These are phyloP conservation scores for Pipistrellus kuhlii DNA, from an alignment of 2,797 vertebrate genomes.

Conservation along the genomic window DNA sequence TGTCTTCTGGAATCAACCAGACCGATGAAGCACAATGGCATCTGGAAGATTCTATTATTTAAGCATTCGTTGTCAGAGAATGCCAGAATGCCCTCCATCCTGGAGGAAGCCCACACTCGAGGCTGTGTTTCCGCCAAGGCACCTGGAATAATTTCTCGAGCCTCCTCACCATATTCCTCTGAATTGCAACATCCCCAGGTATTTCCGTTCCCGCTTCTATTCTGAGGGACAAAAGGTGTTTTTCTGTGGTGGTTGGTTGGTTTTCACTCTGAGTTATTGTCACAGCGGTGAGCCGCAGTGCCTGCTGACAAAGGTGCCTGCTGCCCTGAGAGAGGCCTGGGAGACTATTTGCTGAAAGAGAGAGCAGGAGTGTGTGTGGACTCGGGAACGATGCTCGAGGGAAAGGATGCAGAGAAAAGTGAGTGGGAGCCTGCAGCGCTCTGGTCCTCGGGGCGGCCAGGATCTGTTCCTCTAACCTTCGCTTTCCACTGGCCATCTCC, in stretches of 20 bases:
- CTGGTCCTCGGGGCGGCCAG: background rate
- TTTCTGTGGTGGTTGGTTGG: conserved; percentile 44
- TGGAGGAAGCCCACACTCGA: conserved; percentile 48
- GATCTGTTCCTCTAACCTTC: conserved; percentile 10
- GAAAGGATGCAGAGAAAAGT: conserved; percentile 59
- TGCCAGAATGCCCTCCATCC: background rate
- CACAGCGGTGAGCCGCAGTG: conserved; percentile 65
- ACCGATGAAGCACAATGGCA: background rate
- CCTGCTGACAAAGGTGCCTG: conserved; percentile 68
- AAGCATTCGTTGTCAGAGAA: background rate
- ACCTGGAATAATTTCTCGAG: background rate
- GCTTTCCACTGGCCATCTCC: conserved; percentile 39
- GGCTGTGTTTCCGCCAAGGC: background rate
- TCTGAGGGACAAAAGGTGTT: conserved; percentile 55
- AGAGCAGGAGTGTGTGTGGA: background rate
- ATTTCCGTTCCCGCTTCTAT: conserved; percentile 64
- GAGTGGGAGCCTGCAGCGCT: conserved; percentile 39
- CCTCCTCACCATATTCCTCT: conserved; percentile 59
- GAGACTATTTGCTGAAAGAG: conserved; percentile 62
- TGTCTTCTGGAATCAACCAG: conserved; percentile 38
- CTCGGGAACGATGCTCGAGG: conserved; percentile 52
- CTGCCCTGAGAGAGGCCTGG: conserved; percentile 65
- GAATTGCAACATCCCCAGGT: conserved; percentile 50
- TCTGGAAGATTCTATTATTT: background rate
- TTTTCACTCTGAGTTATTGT: conserved; percentile 78